Evolutionary conservation across 2,888 invertebrate species (phyloP), one percentile per base, ranked within the genome.

Genomic region (Tortrix viridana): DNA sequence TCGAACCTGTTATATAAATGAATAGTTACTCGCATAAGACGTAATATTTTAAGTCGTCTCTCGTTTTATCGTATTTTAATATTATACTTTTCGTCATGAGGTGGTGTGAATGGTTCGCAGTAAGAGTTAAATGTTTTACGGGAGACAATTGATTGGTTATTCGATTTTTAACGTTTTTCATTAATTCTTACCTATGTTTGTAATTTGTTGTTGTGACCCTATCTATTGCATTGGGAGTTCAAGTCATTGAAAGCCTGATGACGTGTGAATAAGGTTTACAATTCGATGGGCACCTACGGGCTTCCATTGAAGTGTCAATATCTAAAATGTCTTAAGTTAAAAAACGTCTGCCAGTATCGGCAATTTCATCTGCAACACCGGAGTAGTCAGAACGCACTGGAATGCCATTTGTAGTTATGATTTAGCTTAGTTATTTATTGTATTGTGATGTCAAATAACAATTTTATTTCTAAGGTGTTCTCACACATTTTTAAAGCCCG

Each of bases 241-340:
- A 19, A n/a, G 19, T 22, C 41, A 20, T 43, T 23, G 58, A 37
- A 22, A 44, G 49, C 55, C 53, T 41, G n/a, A 32, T 44, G n/a
- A 26, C 20, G 38, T 22, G 43, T 41, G 38, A 43, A 50, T 55
- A 46, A 37, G 43, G 49, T 43, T 60, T 65, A 46, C 53, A 64
- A 68, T 66, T 65, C 69, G 71, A 74, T 71, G 70, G 72, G 26
- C 53, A 26, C 48, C 12, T 69, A 67, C 74, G 72, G 87, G 88
- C 88, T 88, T 88, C 86, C 88, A 83, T 81, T 78, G 77, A 76
- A 67, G 77, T 81, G 80, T 78, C 79, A 77, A 80, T 71, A 54
- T 67, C 62, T 47, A 67, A 59, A 49, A 16, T 50, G 12, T 41
- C 37, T 43, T 54, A 2, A 52, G 56, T 65, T 67, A 32, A 12